Percentiles rank a stretch among this genome's conserved stretches.
phyloP scores from a whole-genome alignment of 1,140 invertebrate genomes.

The Gryon sp. region DNA sequence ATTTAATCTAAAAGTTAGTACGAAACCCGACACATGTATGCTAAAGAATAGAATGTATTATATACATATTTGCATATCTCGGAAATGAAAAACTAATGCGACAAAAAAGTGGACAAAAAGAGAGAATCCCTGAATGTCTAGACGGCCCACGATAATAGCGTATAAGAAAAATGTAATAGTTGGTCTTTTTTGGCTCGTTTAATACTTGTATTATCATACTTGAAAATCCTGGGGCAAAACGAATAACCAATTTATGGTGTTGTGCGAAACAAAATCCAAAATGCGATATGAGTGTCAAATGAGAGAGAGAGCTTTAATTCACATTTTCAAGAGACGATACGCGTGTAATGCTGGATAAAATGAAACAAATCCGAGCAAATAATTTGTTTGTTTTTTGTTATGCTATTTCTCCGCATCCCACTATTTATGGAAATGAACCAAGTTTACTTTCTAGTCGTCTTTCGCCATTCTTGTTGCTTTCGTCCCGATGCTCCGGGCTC shows the following conservation, averaged over 20 bases:
- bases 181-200: constrained; percentile 68
- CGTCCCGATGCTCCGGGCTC: constrained; percentile 17
- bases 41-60: constrained; percentile 21
- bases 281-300: constrained; percentile 68
- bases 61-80: constrained; percentile 26
- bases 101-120: constrained; percentile 10
- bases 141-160: constrained; percentile 66
- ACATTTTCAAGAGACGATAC: constrained; percentile 35
- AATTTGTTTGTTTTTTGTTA: background rate
- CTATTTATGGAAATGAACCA: constrained; percentile 78
- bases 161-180: constrained; percentile 70
- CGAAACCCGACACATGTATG: constrained; percentile 9
- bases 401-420: constrained; percentile 28
- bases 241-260: constrained; percentile 49
- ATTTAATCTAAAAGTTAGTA: constrained; percentile 22
- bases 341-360: constrained; percentile 24
- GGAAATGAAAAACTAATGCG: background rate
- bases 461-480: constrained; percentile 1
- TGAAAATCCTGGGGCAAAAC: constrained; percentile 42
- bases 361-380: constrained; percentile 5
- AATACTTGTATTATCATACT: constrained; percentile 60
- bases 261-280: constrained; percentile 45
- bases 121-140: constrained; percentile 13
- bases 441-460: constrained; percentile 67
- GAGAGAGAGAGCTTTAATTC: constrained; percentile 63